Base-by-base conservation (phyloP, 2,113 vertebrate genomes). In the Phocoena sinus region DNA sequence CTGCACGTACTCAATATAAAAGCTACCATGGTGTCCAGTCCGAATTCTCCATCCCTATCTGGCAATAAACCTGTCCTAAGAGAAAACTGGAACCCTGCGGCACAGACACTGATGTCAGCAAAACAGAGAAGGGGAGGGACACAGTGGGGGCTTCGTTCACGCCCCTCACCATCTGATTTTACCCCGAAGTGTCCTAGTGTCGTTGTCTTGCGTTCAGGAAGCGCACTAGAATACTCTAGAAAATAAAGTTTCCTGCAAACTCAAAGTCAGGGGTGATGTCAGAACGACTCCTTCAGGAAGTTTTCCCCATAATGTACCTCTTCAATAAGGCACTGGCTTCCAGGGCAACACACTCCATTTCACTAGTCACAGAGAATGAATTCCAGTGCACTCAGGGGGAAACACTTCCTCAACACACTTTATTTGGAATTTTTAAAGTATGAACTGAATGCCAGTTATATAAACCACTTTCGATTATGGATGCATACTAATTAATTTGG, bases 101-200 rank as follows among this genome's bases (percentile, higher is more conserved):
- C n/a, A n/a, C 11, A 17, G 67, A 47, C 17, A 13, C 47, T 1
- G 23, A 26, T 5, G 36, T 60, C 83, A 63, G 58, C 6, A 2
- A 38, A 18, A 23, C 12, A 36, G 25, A 23, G 62, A 62, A 56
- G 25, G 44, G 23, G 18, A 68, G 20, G 86, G 28, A 44, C 20
- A 26, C 15, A 0, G n/a, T 11, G 38, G 20, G 11, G 56, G 13
- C 18, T 15, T 20, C 36, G 5, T 31, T 47, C 25, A 18, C 1
- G 2, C 9, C 47, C 62, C 33, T 14, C 38, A 20, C 23, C 0
- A 4, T 25, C 50, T 86, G 58, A 21, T 15, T 36, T 36, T 67
- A 36, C 17, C 53, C 28, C 0, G 0, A 17, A 28, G 13, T 6
- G 56, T 73, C 65, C 82, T 2, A 17, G 10, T 3, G 0, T 1